Conservation (phyloP, 2,888 invertebrate species). For the Drosophila lacicola region DNA sequence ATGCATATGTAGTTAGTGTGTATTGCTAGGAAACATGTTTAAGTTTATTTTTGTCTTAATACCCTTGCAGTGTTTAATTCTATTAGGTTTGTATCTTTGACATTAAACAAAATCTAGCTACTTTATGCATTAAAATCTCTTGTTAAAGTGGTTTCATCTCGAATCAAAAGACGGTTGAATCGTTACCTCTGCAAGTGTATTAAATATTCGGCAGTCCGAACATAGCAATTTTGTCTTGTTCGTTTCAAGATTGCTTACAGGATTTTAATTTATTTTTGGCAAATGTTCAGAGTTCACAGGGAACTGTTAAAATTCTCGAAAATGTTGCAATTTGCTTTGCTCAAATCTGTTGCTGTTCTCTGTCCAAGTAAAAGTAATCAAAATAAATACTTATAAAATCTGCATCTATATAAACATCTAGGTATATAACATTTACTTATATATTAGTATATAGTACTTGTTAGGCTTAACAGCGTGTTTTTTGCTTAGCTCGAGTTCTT, state of each 20-base stretch:
- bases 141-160: no score
- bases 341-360: conserved; percentile 6
- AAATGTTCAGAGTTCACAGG: conserved; percentile 27
- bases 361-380: conserved; percentile 44
- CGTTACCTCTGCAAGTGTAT: conserved; percentile 15
- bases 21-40: conserved; percentile 60
- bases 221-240: neutral
- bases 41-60: conserved; percentile 8
- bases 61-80: conserved; percentile 14
- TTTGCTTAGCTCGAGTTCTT: conserved; percentile 47
- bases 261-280: conserved; percentile 36
- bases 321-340: conserved; percentile 20
- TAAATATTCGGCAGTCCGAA: conserved; percentile 2
- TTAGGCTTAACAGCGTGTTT: conserved; percentile 17
- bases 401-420: conserved; percentile 44
- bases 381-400: conserved; percentile 57
- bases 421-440: conserved; percentile 36
- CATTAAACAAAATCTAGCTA: no score
- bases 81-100: neutral
- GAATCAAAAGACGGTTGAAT: no score
- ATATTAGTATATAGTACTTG: conserved; percentile 16
- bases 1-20: conserved; percentile 21
- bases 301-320: conserved; percentile 36
- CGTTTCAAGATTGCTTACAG: conserved; percentile 21
- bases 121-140: no score